Percentiles rank a stretch among this genome's conserved stretches.
These are phyloP conservation scores for Brachionus asplanchnoidis DNA, from an alignment of 1,140 invertebrate species.

Conservation along the genomic window DNA sequence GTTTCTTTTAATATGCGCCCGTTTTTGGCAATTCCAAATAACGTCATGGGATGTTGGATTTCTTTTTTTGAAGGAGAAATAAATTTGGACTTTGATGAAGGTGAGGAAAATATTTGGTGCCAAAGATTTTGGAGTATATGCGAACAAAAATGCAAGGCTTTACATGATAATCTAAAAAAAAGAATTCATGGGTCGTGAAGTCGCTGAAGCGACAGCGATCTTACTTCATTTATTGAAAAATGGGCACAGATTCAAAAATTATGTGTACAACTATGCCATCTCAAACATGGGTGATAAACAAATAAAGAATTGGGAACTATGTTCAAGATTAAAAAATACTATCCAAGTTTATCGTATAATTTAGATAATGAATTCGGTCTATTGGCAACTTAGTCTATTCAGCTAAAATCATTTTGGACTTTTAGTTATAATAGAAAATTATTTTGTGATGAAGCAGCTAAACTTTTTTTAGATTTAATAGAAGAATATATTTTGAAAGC, in stretches of 20 bases:
- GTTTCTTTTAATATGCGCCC: not conserved
- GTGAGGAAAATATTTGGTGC: not conserved
- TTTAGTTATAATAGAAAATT: not conserved
- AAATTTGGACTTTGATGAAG: not conserved
- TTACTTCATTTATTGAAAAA: not conserved
- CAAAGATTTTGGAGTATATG: not conserved
- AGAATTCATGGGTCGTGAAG: not conserved
- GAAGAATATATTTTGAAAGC: not conserved
- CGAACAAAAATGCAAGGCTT: not conserved
- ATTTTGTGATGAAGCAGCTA: constrained; percentile 6
- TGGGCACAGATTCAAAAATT: not conserved
- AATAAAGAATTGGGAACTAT: not conserved
- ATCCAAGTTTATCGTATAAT: not conserved
- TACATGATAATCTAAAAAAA: not conserved
- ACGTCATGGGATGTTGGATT: constrained; percentile 11
- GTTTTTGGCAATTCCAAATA: not conserved
- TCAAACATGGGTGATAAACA: not conserved
- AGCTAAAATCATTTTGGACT: not conserved
- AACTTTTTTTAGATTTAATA: not conserved
- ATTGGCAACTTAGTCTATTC: not conserved
- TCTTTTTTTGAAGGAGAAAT: not conserved
- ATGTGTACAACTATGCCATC: not conserved
- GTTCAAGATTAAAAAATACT: not conserved
- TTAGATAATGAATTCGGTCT: not conserved
- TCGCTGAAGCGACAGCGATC: not conserved